Conservation (phyloP, 2,888 invertebrate genomes). For the Dioctria rufipes region DNA sequence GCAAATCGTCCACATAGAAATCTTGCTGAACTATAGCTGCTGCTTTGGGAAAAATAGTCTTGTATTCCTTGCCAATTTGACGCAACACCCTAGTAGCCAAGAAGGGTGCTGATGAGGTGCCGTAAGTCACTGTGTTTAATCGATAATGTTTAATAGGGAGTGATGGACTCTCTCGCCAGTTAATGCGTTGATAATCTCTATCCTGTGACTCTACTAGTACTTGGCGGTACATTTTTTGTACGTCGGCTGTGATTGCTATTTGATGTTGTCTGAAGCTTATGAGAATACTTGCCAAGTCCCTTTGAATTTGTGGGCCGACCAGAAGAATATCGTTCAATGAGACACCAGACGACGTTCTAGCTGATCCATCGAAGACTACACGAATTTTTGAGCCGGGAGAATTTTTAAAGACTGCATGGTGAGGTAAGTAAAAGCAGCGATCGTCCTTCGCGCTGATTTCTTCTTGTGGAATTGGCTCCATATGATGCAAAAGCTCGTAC, state of each 20-base stretch:
- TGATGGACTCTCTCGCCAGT: neutral
- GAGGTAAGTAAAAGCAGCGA: constrained; percentile 4
- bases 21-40: neutral
- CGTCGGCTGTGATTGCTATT: neutral
- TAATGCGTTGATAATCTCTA: neutral
- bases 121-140: neutral
- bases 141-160: neutral
- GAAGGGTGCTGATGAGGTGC: neutral
- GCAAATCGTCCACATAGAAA: neutral
- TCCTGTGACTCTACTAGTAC: no score
- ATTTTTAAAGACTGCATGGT: constrained; percentile 45
- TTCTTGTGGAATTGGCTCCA: constrained; percentile 51
- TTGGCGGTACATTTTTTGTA: no score
- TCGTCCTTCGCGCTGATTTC: neutral
- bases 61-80: neutral
- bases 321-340: constrained; percentile 28
- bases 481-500: constrained; percentile 60
- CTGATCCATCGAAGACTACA: constrained; percentile 37
- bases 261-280: constrained; percentile 4
- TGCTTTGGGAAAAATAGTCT: neutral
- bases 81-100: neutral
- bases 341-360: neutral
- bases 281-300: neutral
- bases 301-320: constrained; percentile 11
- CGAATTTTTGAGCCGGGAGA: neutral